phyloP scores from a whole-genome alignment of 2,888 invertebrate genomes.

The Polydrusus tereticollis region DNA sequence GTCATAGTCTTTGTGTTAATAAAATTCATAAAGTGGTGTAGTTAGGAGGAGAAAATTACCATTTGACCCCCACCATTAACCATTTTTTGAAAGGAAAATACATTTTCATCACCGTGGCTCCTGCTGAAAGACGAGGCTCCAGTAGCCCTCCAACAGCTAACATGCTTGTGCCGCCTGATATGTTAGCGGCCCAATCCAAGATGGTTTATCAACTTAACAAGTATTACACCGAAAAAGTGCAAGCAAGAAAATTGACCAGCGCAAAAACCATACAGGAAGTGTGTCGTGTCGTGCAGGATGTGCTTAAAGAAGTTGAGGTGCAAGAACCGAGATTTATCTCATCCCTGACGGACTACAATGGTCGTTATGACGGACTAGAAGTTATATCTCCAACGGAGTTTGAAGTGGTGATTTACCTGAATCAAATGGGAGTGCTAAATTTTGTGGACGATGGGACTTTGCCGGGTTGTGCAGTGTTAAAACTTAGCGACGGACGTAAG shows the following conservation, averaged over 20 bases:
- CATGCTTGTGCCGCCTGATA: constrained; percentile 93
- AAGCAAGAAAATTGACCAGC: constrained; percentile 77
- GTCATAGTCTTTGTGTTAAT: constrained; percentile 55
- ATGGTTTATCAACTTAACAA: constrained; percentile 92
- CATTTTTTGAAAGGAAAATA: constrained; percentile 29
- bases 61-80: constrained; percentile 30
- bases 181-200: constrained; percentile 95
- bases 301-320: constrained; percentile 86
- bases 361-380: constrained; percentile 82
- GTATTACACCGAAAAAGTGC: constrained; percentile 83
- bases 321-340: constrained; percentile 88
- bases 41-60: constrained; percentile 35
- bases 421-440: constrained; percentile 91
- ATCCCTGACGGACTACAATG: constrained; percentile 80
- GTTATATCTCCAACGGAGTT: constrained; percentile 84
- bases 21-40: constrained; percentile 8
- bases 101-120: constrained; percentile 58
- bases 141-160: constrained; percentile 64
- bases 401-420: constrained; percentile 86
- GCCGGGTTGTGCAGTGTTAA: constrained; percentile 87
- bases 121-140: constrained; percentile 58
- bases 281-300: constrained; percentile 85
- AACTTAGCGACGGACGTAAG: constrained; percentile 87
- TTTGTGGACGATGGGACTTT: constrained; percentile 88
- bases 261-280: constrained; percentile 82